Evolutionary conservation across 1,140 invertebrate genomes (phyloP).

Genomic region (Araneus ventricosus): DNA sequence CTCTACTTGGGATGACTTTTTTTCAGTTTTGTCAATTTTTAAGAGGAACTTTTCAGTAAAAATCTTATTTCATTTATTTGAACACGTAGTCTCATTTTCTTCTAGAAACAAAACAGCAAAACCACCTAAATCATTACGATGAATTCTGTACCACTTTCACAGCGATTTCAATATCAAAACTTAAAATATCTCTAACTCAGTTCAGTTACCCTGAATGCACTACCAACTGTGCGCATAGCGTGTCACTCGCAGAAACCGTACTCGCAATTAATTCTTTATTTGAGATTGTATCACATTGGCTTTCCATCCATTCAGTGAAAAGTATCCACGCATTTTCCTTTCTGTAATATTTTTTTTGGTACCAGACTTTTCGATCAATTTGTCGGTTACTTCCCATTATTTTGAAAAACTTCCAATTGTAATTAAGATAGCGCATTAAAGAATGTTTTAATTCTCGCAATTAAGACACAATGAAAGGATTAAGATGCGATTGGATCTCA

Average conservation of each 20-base stretch:
- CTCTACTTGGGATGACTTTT: no score
- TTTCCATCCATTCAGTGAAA: slow-evolving; percentile 1
- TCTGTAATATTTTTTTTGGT: background rate
- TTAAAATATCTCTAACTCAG: background rate
- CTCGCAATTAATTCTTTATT: background rate
- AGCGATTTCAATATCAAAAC: background rate
- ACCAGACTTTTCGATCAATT: background rate
- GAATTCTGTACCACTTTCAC: background rate
- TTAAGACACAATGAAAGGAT: background rate
- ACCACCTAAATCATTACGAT: background rate
- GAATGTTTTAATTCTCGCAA: background rate
- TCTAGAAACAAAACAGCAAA: background rate
- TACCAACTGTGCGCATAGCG: background rate
- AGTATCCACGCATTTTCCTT: background rate
- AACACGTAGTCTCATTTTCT: background rate
- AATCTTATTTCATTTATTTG: no score
- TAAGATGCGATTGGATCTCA: background rate
- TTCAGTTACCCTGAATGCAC: background rate
- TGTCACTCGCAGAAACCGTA: background rate
- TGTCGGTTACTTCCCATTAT: background rate
- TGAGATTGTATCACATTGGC: background rate
- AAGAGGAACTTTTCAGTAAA: no score
- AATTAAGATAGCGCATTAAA: background rate
- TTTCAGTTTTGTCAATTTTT: no score
- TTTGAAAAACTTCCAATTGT: background rate